Evolutionary conservation across 2,113 vertebrate species (phyloP).

Genomic region (Indri indri): DNA sequence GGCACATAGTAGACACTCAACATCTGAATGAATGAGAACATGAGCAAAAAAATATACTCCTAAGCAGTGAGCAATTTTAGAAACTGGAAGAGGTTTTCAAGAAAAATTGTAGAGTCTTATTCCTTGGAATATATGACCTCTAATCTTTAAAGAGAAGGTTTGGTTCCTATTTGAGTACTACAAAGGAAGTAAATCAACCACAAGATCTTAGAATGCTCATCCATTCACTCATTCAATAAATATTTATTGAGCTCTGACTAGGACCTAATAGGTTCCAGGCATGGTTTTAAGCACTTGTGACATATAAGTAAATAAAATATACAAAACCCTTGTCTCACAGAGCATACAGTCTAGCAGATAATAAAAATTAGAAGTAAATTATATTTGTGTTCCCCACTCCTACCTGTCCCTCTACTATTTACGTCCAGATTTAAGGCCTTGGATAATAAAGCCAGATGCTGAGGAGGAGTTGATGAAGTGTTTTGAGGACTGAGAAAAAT

Average conservation of each 20-base stretch:
- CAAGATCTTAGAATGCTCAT: background rate
- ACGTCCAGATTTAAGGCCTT: background rate
- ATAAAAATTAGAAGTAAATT: conserved; percentile 12
- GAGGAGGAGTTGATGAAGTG: background rate
- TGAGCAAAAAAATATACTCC: background rate
- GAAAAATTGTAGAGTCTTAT: background rate
- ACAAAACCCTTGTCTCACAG: background rate
- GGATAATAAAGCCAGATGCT: background rate
- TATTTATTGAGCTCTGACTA: background rate
- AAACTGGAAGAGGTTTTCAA: background rate
- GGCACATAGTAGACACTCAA: background rate
- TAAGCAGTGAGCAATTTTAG: background rate
- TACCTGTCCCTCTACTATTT: background rate
- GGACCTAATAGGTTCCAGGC: background rate
- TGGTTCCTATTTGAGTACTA: background rate
- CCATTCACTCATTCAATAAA: background rate
- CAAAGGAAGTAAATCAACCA: background rate
- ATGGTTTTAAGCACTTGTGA: background rate
- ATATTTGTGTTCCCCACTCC: background rate
- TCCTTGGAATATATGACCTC: background rate
- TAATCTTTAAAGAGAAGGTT: background rate
- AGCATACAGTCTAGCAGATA: background rate
- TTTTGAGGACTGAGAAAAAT: conserved; percentile 12
- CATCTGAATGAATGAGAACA: background rate
- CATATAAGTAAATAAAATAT: background rate